Percentiles rank a stretch among this genome's conserved stretches.
Conservation (phyloP, 2,113 vertebrate species). For the Ptychochromis oligacanthus region DNA sequence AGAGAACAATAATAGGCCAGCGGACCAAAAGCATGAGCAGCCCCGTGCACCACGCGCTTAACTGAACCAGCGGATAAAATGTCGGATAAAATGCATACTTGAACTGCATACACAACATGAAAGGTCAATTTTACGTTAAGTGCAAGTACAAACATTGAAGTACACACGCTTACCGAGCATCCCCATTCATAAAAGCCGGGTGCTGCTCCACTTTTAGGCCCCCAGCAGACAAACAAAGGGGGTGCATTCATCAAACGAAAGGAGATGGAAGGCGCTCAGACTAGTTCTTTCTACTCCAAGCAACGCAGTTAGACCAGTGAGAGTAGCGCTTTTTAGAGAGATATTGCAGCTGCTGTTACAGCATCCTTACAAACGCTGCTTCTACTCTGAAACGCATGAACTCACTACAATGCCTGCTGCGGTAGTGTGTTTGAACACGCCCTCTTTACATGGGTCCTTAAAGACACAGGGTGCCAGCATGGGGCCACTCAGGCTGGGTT, state of each 20-base stretch:
- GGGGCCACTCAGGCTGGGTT: conserved; percentile 14
- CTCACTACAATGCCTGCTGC: conserved; percentile 46
- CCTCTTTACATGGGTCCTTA: conserved; percentile 65
- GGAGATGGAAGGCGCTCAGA: background rate
- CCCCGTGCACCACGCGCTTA: conserved; percentile 22
- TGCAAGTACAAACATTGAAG: background rate
- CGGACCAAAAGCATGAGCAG: conserved; percentile 48
- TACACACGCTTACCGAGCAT: conserved; percentile 68
- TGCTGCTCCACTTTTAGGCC: conserved; percentile 59
- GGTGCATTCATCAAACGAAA: conserved; percentile 33
- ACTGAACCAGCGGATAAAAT: background rate
- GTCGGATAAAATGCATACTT: background rate
- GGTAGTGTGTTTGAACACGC: conserved; percentile 61
- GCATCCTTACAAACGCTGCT: conserved; percentile 49
- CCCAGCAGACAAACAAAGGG: conserved; percentile 61
- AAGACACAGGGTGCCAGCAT: conserved; percentile 64
- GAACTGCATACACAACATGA: background rate
- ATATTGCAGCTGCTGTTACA: conserved; percentile 1
- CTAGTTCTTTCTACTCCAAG: background rate
- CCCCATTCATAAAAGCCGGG: conserved; percentile 73
- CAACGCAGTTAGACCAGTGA: background rate
- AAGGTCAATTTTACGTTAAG: background rate
- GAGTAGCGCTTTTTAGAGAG: background rate
- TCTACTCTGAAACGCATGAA: conserved; percentile 43
- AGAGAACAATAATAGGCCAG: conserved; percentile 68